Evolutionary conservation across 2,113 vertebrate genomes (phyloP).

Genomic region (Oreochromis spilurus): DNA sequence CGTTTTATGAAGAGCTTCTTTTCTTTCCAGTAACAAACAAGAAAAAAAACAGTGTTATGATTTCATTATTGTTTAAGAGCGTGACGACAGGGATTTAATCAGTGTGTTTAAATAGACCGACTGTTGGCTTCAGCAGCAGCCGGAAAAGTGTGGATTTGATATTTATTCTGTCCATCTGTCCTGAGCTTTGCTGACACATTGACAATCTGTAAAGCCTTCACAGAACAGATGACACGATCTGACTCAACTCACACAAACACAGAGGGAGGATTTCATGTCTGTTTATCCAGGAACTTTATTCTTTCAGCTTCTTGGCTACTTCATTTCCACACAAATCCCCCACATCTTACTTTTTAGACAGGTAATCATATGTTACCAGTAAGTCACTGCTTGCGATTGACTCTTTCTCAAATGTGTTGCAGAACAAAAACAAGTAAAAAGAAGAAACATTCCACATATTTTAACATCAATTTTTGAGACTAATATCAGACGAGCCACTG

Average conservation of each 20-base stretch:
- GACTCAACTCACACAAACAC: slow-evolving; percentile 17
- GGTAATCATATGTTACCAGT: neutral
- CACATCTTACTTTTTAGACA: neutral
- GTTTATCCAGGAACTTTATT: neutral
- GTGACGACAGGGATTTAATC: neutral
- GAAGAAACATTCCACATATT: neutral
- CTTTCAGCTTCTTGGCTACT: neutral
- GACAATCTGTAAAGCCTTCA: slow-evolving; percentile 36
- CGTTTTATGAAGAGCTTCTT: neutral
- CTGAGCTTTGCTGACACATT: slow-evolving; percentile 12
- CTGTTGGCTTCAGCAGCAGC: neutral
- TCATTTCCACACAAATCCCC: neutral
- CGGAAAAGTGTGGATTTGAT: neutral
- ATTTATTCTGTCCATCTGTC: slow-evolving; percentile 47
- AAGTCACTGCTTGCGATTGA: neutral
- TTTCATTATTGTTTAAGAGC: neutral
- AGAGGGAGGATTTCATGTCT: neutral
- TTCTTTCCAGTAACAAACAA: neutral
- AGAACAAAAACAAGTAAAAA: neutral
- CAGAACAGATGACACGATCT: slow-evolving; percentile 26
- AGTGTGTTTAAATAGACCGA: neutral
- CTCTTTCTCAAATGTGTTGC: neutral
- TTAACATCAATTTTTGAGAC: neutral
- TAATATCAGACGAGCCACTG: neutral
- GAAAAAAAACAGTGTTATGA: neutral